Percentiles rank a stretch among this genome's conserved stretches.
Evolutionary conservation across 2,797 vertebrate genomes (phyloP).

Genomic region (Phoxinus dragarum): DNA sequence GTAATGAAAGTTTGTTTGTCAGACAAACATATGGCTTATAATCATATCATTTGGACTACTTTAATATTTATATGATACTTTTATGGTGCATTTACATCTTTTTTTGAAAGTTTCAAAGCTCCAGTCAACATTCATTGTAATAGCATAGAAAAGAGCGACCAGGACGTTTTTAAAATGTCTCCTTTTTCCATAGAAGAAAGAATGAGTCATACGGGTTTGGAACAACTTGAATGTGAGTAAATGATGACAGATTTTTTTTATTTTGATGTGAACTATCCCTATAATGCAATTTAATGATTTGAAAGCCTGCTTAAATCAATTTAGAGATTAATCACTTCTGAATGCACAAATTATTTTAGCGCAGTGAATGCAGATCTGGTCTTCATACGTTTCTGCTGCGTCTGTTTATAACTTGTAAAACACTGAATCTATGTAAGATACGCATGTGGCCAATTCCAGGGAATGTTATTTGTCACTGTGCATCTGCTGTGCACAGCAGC

Average conservation of each 20-base stretch:
- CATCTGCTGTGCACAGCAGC: slow-evolving; percentile 45
- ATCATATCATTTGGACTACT: not conserved
- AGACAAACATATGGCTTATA: not conserved
- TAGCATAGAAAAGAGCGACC: not conserved
- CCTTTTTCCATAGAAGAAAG: not conserved
- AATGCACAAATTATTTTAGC: not conserved
- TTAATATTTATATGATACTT: not conserved
- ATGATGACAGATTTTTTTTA: not conserved
- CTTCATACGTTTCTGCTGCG: slow-evolving; percentile 1
- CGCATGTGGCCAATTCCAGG: slow-evolving; percentile 10
- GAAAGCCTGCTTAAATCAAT: not conserved
- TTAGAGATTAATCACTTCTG: not conserved
- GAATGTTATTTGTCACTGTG: slow-evolving; percentile 16
- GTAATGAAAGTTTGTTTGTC: not conserved
- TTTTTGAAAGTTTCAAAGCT: not conserved
- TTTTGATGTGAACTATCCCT: not conserved
- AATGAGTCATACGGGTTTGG: not conserved
- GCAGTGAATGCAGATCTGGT: slow-evolving; percentile 2
- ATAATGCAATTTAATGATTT: not conserved
- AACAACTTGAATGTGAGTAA: not conserved
- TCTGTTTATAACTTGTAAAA: slow-evolving; percentile 5
- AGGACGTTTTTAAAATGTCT: not conserved
- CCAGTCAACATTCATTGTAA: not conserved
- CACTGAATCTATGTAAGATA: slow-evolving; percentile 16
- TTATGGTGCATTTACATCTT: not conserved